Evolutionary conservation across 2,797 vertebrate species (phyloP).

Genomic region (Tadarida brasiliensis): DNA sequence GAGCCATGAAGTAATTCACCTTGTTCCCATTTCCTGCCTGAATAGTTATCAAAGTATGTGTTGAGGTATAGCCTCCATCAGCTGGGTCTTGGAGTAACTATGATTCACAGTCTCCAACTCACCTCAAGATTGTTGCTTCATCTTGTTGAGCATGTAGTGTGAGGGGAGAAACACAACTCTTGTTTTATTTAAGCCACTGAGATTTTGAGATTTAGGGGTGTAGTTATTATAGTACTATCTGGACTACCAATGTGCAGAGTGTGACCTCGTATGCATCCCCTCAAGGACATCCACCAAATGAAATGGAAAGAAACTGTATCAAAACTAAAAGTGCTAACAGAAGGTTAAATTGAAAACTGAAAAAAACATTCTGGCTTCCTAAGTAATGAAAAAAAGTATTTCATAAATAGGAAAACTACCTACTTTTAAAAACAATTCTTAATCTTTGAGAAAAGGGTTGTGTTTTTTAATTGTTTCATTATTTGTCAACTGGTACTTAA

Average conservation of each 20-base stretch:
- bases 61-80: not conserved
- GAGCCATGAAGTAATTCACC: not conserved
- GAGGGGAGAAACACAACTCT: not conserved
- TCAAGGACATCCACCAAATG: not conserved
- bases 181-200: not conserved
- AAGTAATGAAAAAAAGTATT: not conserved
- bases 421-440: constrained; percentile 18
- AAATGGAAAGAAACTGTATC: not conserved
- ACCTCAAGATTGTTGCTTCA: not conserved
- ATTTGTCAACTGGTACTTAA: constrained; percentile 1
- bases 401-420: not conserved
- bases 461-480: not conserved
- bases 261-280: not conserved
- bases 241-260: not conserved
- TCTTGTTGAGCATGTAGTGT: not conserved
- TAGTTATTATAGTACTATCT: not conserved
- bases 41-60: not conserved
- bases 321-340: constrained; percentile 2
- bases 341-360: not conserved
- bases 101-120: not conserved
- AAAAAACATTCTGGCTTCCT: not conserved
- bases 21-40: not conserved
- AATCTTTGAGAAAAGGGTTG: not conserved
- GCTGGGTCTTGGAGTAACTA: not conserved
- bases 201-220: not conserved